A percentile compares a stretch with the other conserved stretches of the same genome.
Conservation (phyloP, 2,888 invertebrate species). For the Drosophila lutescens region DNA sequence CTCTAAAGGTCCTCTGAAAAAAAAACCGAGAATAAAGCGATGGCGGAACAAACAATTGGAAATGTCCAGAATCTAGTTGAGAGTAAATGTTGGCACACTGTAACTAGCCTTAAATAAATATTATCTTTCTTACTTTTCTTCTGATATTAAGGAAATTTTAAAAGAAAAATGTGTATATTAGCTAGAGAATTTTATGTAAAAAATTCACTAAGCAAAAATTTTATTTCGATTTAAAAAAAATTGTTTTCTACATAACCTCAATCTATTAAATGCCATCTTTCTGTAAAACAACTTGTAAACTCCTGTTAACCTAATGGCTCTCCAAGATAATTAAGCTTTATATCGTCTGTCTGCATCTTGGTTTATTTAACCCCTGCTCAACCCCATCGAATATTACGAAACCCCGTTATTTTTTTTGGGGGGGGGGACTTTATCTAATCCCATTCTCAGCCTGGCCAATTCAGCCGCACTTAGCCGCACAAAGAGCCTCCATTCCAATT, state of each 20-base stretch:
- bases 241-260: not conserved
- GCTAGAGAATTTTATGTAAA: not conserved
- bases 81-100: not conserved
- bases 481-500: conserved; percentile 28
- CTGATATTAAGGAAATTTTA: not conserved
- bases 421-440: not conserved
- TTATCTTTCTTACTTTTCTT: not conserved
- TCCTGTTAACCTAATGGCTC: not conserved
- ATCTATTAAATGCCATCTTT: not conserved
- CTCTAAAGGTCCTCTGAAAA: not conserved
- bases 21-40: no score
- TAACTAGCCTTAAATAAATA: not conserved
- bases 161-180: not conserved
- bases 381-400: not conserved
- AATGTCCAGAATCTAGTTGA: not conserved
- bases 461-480: conserved; percentile 17
- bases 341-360: not conserved
- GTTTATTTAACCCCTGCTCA: not conserved
- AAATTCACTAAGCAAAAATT: no score
- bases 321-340: not conserved
- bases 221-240: not conserved
- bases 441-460: not conserved
- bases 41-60: not conserved
- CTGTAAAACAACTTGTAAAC: not conserved
- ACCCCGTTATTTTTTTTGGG: not conserved